Base-by-base conservation (phyloP, 2,888 invertebrate species). In the Flexamia atlantica region DNA sequence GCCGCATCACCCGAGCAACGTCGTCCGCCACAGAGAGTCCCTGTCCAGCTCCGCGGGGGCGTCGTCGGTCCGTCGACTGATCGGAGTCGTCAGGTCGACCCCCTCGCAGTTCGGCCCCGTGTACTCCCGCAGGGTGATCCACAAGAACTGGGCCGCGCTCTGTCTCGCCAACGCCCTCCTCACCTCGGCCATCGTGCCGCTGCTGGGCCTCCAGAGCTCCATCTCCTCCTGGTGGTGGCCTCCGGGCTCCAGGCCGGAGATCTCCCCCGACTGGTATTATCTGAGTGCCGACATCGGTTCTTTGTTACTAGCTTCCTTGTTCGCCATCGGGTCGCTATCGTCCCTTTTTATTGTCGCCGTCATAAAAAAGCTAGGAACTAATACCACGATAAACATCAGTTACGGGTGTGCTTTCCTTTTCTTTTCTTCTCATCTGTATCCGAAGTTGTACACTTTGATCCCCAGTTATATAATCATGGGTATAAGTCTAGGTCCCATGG, bases 21-120 rank as follows among this genome's bases (percentile, higher is more conserved):
- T 25, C 89, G 89, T 0, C 86, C 90, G 74, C 89, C 90, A 40
- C 89, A 84, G 84, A 20, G 95, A 95, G 88, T 95, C 95, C 0
- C 92, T 94, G 82, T 93, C 94, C 32, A 95, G 95, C 76, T 95
- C 95, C 0, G 94, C 95, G 40, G 95, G 95, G 0, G 95, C 95
- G 0, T 95, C 95, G 0, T 96, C 96, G 0, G 95, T 96, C 12
- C 92, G 95, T 3, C 92, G 95, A 0, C 91, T 96, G 17, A 92
- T 96, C 81, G 93, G 95, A 0, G 91, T 91, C 20, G 93, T 88
- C 3, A 86, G 88, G 4, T 87, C 88, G 14, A 89, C 89, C 7
- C 89, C 89, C 7, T 88, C 89, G 42, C 87, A 88, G 50, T 84
- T 88, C 68, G 89, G 89, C 0, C 89, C 89, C 1, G 86, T 88